Evolutionary conservation across 2,113 vertebrate species (phyloP), one percentile per base, ranked within the genome.

Genomic region (Crypturellus undulatus): DNA sequence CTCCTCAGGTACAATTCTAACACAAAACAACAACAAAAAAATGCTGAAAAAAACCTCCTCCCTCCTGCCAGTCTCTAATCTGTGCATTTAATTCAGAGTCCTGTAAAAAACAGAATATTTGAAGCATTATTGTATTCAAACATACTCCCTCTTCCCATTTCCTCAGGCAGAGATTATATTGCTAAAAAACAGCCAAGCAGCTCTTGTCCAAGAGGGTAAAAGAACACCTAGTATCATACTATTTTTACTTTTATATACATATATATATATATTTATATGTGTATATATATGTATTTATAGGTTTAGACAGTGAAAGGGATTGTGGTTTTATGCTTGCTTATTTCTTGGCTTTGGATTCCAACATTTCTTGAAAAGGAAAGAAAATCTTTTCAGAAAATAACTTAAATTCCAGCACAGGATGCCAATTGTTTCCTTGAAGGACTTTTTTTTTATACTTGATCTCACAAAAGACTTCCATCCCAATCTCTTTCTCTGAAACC

Each of bases 31-130:
- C 21, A 49, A 49, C 49, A 49, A 49, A 47, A 49, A 32, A 73
- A 52, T 59, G 94, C 89, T 67, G 87, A 92, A 97, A 96, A 96
- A 87, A 96, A 95, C 84, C n/a, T n/a, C 84, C 93, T 92, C 96
- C 93, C 91, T 94, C 90, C 96, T 72, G 95, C 79, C 77, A 92
- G 52, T 30, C 70, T 34, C 62, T 45, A 28, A 91, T 56, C 92
- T 79, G 93, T 92, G 87, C 86, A 63, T 86, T 91, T 92, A 51
- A 58, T 24, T 21, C 90, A 91, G 88, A 96, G 91, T 73, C 95
- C 82, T 80, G 34, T 52, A 84, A 94, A 90, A 91, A 56, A 96
- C 30, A 96, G 93, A 96, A 87, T 79, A 90, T 69, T 30, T 78
- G 71, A 96, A 78, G 47, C 68, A 81, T 42, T 64, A 91, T 72